phyloP scores from a whole-genome alignment of 2,113 vertebrate species.

The Bambusicola thoracicus region DNA sequence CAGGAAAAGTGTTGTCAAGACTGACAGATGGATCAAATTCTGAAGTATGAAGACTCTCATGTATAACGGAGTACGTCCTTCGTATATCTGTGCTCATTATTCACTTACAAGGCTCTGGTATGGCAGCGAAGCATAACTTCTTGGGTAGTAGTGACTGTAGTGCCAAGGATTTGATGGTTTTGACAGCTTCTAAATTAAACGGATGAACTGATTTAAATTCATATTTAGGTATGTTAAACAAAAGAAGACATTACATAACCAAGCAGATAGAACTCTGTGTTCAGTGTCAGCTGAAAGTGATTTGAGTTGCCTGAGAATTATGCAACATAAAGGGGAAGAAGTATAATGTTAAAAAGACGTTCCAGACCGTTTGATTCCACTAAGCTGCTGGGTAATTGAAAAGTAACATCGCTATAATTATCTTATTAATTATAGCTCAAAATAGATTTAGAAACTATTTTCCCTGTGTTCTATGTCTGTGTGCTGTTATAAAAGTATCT shows the following conservation, averaged over 20 bases:
- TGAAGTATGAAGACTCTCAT: not conserved
- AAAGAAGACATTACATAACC: conserved; percentile 69
- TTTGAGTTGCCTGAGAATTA: conserved; percentile 47
- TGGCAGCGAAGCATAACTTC: conserved; percentile 28
- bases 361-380: not conserved
- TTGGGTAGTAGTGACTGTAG: conserved; percentile 14
- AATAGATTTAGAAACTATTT: not conserved
- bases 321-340: conserved; percentile 39
- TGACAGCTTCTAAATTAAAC: conserved; percentile 67
- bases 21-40: conserved; percentile 5
- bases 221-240: conserved; percentile 65
- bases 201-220: conserved; percentile 54
- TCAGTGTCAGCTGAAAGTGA: conserved; percentile 67
- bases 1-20: not conserved
- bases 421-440: not conserved
- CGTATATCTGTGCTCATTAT: not conserved
- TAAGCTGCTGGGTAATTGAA: not conserved
- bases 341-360: not conserved
- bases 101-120: conserved; percentile 3
- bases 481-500: not conserved
- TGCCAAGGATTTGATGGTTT: not conserved
- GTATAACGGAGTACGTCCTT: conserved; percentile 9
- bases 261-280: conserved; percentile 54
- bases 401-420: not conserved
- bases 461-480: not conserved